These are phyloP conservation scores for Sinotaia quadrata DNA, from an alignment of 2,888 invertebrate species.

Conservation along the genomic window DNA sequence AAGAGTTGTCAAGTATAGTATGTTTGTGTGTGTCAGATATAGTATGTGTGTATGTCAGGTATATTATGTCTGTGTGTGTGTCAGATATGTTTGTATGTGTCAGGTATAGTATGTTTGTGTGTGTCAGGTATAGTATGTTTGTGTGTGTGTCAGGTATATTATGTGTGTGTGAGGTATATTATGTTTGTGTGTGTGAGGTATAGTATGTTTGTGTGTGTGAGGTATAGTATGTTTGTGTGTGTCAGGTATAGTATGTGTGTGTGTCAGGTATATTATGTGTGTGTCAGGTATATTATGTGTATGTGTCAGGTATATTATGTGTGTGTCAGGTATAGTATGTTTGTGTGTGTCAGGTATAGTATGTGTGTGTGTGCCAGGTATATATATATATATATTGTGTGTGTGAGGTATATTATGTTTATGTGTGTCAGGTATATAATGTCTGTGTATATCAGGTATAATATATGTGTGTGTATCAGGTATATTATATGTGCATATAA, in stretches of 20 bases:
- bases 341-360: not conserved
- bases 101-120: not conserved
- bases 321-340: not conserved
- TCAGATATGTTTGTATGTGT: slow-evolving; percentile 1
- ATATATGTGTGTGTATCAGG: not conserved
- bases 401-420: not conserved
- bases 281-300: not conserved
- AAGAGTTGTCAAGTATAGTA: too few species aligned
- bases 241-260: not conserved
- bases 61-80: not conserved
- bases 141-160: not conserved
- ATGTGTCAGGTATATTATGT: not conserved
- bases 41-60: not conserved
- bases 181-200: not conserved
- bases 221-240: not conserved
- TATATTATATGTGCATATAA: too few species aligned
- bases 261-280: not conserved
- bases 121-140: too few species aligned
- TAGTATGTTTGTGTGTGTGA: too few species aligned
- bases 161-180: not conserved
- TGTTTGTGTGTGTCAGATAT: not conserved
- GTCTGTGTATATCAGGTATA: not conserved
- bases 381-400: not conserved
- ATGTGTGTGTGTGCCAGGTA: not conserved
- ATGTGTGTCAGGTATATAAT: not conserved